Percentiles rank a stretch among this genome's conserved stretches.
phyloP scores from a whole-genome alignment of 37 sponge, comb jelly and placozoan species.

The Diacarnus erythraeanus region DNA sequence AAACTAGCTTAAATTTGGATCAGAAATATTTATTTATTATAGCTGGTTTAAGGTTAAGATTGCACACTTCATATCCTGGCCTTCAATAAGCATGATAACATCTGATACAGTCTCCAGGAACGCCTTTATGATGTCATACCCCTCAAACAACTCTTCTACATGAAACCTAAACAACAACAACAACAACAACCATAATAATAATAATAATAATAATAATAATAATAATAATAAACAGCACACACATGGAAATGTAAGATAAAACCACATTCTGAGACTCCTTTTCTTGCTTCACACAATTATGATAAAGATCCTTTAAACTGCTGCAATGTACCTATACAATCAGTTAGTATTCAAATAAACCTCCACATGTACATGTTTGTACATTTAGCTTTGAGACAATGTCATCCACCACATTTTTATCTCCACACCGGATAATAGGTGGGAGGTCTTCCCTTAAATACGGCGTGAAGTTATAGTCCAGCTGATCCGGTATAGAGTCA shows the following conservation, averaged over 20 bases:
- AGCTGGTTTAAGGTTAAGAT: too few relatives aligned
- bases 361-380: neutral
- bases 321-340: neutral
- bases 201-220: neutral
- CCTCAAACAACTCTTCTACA: neutral
- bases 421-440: slow-evolving; percentile 10
- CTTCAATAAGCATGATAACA: slow-evolving; percentile 3
- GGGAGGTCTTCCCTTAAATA: neutral
- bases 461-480: slow-evolving; percentile 30
- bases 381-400: slow-evolving; percentile 5
- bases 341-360: neutral
- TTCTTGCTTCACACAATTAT: neutral
- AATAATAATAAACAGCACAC: neutral
- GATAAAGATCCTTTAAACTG: neutral
- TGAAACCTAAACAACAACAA: neutral
- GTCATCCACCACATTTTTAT: slow-evolving; percentile 6
- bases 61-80: neutral
- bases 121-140: neutral
- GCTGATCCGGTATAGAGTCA: slow-evolving; percentile 2
- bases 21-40: too few relatives aligned
- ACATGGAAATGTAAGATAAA: neutral
- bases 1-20: too few relatives aligned
- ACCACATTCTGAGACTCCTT: neutral
- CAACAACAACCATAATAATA: neutral
- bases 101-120: neutral